Evolutionary conservation across 2,888 invertebrate genomes (phyloP).

Genomic region (Margaritifera margaritifera): DNA sequence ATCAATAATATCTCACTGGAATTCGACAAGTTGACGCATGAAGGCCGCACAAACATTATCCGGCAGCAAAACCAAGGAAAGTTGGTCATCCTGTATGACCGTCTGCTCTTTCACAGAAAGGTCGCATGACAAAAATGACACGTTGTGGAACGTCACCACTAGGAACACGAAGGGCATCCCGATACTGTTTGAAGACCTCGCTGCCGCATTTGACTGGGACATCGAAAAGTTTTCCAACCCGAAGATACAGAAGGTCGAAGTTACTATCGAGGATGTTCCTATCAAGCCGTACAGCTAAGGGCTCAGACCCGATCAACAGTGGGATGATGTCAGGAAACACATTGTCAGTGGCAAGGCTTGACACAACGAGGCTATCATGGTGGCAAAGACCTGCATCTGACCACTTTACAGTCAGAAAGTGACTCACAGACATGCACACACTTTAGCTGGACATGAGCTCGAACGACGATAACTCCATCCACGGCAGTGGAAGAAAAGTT

Average conservation of each 20-base stretch:
- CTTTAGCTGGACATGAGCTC: slow-evolving; percentile 30
- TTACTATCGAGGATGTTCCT: slow-evolving; percentile 38
- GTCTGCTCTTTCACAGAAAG: slow-evolving; percentile 32
- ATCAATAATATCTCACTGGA: slow-evolving; percentile 36
- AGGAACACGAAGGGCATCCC: slow-evolving; percentile 40
- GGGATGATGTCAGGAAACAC: slow-evolving; percentile 33
- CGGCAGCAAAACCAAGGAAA: slow-evolving; percentile 16
- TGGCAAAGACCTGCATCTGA: slow-evolving; percentile 15
- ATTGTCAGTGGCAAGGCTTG: slow-evolving; percentile 16
- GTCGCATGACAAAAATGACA: slow-evolving; percentile 31
- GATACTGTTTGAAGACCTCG: slow-evolving; percentile 32
- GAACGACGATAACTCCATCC: slow-evolving; percentile 29
- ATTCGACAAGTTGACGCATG: slow-evolving; percentile 32
- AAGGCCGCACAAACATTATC: slow-evolving; percentile 28
- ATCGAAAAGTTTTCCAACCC: slow-evolving; percentile 29
- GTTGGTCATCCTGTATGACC: slow-evolving; percentile 28
- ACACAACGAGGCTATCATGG: slow-evolving; percentile 11
- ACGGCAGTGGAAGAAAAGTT: slow-evolving; percentile 30
- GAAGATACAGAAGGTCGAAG: slow-evolving; percentile 30
- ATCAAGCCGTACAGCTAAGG: slow-evolving; percentile 42
- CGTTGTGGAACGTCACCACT: slow-evolving; percentile 36
- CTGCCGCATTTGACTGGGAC: slow-evolving; percentile 5
- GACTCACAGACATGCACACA: slow-evolving; percentile 18
- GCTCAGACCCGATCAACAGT: slow-evolving; percentile 35
- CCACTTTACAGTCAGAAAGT: slow-evolving; percentile 16